Evolutionary conservation across 2,888 invertebrate species (phyloP), one percentile per base, ranked within the genome.

Genomic region (Sphaeridia pumilis): DNA sequence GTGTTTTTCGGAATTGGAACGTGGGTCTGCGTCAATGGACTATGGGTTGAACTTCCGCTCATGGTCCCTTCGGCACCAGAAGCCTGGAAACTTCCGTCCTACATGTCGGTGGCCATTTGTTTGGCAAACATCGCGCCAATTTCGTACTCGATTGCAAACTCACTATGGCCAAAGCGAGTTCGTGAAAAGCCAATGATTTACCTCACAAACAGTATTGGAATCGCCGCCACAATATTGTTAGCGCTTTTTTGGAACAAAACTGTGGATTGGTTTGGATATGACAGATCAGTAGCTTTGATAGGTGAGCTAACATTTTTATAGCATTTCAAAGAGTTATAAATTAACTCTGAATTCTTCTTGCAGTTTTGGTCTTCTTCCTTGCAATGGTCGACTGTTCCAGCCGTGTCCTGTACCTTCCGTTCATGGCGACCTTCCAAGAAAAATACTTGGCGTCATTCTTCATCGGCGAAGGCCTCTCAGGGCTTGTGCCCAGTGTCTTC

Each of bases 1-100:
- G 76, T 81, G 56, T 73, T 83, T 65, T 92, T 92, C 71, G 86
- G 85, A 38, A 74, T 85, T 51, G 83, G 83, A 67, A 79, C 90
- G 35, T 93, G 92, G 92, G 78, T 90, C 64, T 84, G 84, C 43
- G 80, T 92, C 51, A 93, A 90, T 73, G 87, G 86, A 10, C 76
- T 88, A 58, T 93, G 82, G 74, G 83, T 90, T 59, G 87, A 93
- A 70, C 73, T 92, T 58, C 90, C 92, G n/a, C 73, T 90, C 59
- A 74, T 93, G 52, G 87, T 89, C 7, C 76, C 81, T 20, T 26
- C 73, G 36, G 79, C 87, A 47, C 92, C 93, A 1, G 93, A 93
- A 74, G 78, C 79, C 66, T 93, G 92, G 90, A 78, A 76, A 67
- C 76, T 93, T 55, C 85, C 90, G 0, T 82, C 89, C 0, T 84